phyloP scores from a whole-genome alignment of 2,113 vertebrate genomes.

The Paradoxurus hermaphroditus region DNA sequence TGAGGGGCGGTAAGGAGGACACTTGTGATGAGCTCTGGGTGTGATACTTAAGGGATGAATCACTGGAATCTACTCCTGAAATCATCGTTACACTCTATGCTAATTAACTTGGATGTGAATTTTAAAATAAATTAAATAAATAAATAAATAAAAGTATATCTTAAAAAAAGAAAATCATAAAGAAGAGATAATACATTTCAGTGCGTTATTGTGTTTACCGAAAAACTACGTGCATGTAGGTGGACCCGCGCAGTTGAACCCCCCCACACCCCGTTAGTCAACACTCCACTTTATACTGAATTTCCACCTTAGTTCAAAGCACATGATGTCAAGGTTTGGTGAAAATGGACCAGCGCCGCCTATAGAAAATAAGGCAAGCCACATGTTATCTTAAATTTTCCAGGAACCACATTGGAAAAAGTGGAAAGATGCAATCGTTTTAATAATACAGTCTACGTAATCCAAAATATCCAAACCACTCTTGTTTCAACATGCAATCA shows the following conservation, averaged over 20 bases:
- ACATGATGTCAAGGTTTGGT: neutral
- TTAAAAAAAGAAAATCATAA: neutral
- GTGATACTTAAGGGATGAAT: too few species aligned
- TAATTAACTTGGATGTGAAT: too few species aligned
- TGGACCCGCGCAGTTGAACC: neutral
- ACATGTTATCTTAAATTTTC: neutral
- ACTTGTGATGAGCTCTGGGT: too few species aligned
- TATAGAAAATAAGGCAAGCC: neutral
- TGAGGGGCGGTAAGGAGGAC: too few species aligned
- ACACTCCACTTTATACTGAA: neutral
- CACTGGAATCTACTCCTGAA: too few species aligned
- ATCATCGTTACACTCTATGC: too few species aligned
- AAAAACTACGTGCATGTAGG: neutral
- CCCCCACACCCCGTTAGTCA: neutral
- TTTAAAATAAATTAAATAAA: too few species aligned
- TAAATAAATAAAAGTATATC: too few species aligned
- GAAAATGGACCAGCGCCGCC: neutral
- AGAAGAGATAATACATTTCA: neutral
- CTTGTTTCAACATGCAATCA: neutral
- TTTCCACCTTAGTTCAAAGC: neutral
- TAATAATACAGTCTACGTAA: neutral
- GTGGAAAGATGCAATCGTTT: neutral
- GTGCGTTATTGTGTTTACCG: neutral
- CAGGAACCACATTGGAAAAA: neutral
- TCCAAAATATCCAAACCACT: neutral